A percentile compares a stretch with the other conserved stretches of the same genome.
Evolutionary conservation across 2,113 vertebrate genomes (phyloP).

Genomic region (Pagrus major): DNA sequence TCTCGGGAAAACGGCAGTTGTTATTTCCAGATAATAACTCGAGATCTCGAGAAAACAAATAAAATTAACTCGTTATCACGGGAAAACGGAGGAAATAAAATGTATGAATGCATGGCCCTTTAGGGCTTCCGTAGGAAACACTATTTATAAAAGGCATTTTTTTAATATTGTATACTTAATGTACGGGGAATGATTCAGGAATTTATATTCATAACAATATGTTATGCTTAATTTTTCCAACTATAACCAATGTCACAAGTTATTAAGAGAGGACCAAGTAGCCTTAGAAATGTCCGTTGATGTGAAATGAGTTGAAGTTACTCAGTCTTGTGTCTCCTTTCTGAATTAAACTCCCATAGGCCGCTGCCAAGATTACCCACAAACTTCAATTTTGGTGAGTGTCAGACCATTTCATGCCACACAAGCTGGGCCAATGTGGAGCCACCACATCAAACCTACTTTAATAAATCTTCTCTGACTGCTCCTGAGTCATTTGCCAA

Average conservation of each 20-base stretch:
- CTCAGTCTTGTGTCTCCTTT: not conserved
- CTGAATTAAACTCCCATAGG: not conserved
- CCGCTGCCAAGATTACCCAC: not conserved
- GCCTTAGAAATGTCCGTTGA: not conserved
- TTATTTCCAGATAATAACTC: too few relatives aligned
- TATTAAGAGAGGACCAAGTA: not conserved
- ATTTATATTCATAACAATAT: not conserved
- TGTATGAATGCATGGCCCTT: too few relatives aligned
- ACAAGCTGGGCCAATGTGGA: not conserved
- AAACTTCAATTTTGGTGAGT: constrained; percentile 16
- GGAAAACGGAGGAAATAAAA: too few relatives aligned
- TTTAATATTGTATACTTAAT: not conserved
- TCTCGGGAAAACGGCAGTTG: too few relatives aligned
- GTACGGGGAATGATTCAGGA: not conserved
- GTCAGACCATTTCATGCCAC: constrained; percentile 20
- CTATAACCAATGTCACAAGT: not conserved
- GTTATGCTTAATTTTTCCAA: not conserved
- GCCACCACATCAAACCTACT: constrained; percentile 16
- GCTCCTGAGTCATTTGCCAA: constrained; percentile 3
- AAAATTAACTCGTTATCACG: too few relatives aligned
- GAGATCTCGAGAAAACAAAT: too few relatives aligned
- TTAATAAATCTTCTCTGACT: constrained; percentile 41
- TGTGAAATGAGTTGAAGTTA: not conserved
- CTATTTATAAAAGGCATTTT: not conserved
- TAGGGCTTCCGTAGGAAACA: too few relatives aligned